Evolutionary conservation across 2,797 vertebrate genomes (phyloP), one percentile per base, ranked within the genome.

Genomic region (Halcyon badia): DNA sequence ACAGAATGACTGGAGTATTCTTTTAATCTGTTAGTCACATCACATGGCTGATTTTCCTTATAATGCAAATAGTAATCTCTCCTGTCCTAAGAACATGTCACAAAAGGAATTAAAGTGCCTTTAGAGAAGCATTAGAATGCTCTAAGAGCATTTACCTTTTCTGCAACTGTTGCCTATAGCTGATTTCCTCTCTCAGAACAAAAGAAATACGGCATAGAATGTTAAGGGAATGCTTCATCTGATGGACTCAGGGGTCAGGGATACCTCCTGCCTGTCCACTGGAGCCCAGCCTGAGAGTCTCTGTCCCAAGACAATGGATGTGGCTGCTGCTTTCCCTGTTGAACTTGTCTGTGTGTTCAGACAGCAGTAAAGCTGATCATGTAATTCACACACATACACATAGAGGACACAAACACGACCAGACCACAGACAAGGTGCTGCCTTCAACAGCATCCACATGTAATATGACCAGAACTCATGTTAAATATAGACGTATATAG

Each of bases 191-290:
- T 56, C 21, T 46, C 46, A 62, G 71, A 73, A 28, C 0, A 49
- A 66, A 71, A 64, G 6, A 71, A 86, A 18, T 3, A 5, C 11
- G 16, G 2, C 5, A 28, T 8, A 16, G 18, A 11, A 39, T 54
- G 21, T 60, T 72, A 44, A 35, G 31, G 21, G 10, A 4, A 17
- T 39, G 24, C 5, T 72, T 49, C 11, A 9, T 68, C 31, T 8
- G 1, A 5, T 3, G 4, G 9, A 17, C 10, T 46, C 30, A 41
- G 10, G 4, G 21, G 7, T 19, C 21, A 54, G 31, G 28, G 15
- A 25, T 33, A 20, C 1, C 8, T 71, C 19, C 41, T 28, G 11
- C 25, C 31, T 79, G 30, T 13, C 30, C 2, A 0, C 41, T 31
- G 25, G 26, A 58, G 16, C 18, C 6, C 2, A 20, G 16, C 5